phyloP scores from a whole-genome alignment of 2,888 invertebrate genomes.

The Acleris laterana region DNA sequence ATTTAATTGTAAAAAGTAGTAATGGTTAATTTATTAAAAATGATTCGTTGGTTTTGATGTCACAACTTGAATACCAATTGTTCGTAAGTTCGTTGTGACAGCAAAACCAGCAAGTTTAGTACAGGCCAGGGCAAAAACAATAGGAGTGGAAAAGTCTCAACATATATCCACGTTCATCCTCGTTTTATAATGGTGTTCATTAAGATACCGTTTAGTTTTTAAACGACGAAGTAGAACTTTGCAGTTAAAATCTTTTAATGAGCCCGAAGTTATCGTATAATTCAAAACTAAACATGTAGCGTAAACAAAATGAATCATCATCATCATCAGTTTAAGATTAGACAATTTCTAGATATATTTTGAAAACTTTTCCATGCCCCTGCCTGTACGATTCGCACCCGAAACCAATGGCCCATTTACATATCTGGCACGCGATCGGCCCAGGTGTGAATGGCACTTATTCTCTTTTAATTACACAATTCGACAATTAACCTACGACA shows the following conservation, averaged over 20 bases:
- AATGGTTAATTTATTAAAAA: conserved; percentile 49
- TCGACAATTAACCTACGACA: conserved; percentile 43
- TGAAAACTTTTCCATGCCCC: too few relatives aligned
- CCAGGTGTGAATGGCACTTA: background rate
- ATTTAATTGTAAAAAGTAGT: conserved; percentile 42
- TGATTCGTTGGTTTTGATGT: conserved; percentile 47
- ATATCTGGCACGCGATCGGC: background rate
- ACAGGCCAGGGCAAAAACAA: background rate
- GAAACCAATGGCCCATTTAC: background rate
- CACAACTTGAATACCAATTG: conserved; percentile 44
- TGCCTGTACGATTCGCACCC: background rate
- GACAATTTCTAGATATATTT: too few relatives aligned
- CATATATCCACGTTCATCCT: background rate
- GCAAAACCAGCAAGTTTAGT: conserved; percentile 51
- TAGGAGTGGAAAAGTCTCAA: background rate
- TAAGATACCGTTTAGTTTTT: too few relatives aligned
- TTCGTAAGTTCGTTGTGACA: conserved; percentile 43
- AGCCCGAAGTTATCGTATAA: too few relatives aligned
- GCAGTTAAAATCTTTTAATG: too few relatives aligned
- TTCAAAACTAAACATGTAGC: too few relatives aligned
- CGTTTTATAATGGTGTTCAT: background rate
- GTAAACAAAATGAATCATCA: too few relatives aligned
- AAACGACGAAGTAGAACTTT: too few relatives aligned
- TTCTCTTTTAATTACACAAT: conserved; percentile 38
- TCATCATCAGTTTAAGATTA: too few relatives aligned